Evolutionary conservation across 2,797 vertebrate species (phyloP).

Genomic region (Clangula hyemalis): DNA sequence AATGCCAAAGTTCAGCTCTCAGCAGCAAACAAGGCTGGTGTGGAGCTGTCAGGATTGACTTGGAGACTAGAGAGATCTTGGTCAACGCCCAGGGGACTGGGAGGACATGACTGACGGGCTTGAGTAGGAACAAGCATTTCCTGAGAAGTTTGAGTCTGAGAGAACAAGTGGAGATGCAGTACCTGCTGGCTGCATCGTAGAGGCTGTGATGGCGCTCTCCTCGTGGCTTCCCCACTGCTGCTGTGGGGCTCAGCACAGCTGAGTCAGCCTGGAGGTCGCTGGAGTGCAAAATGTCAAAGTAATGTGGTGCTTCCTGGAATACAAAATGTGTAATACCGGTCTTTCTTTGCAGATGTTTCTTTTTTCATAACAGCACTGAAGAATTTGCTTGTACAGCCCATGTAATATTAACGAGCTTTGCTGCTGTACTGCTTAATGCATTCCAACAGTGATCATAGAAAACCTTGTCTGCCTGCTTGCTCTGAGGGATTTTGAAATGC

Average conservation of each 20-base stretch:
- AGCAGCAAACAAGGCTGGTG: neutral
- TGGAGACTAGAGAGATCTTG: neutral
- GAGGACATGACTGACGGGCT: neutral
- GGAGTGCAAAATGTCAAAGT: neutral
- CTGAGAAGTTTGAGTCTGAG: neutral
- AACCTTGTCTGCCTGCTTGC: neutral
- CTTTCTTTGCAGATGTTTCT: neutral
- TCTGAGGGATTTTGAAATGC: neutral
- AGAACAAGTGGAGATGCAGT: neutral
- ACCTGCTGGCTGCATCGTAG: too few relatives aligned
- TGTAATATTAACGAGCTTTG: neutral
- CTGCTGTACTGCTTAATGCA: neutral
- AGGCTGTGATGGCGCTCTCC: neutral
- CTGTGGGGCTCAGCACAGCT: neutral
- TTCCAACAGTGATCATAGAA: neutral
- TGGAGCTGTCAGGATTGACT: neutral
- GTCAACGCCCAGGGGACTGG: too few relatives aligned
- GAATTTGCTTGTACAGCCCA: neutral
- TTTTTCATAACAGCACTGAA: neutral
- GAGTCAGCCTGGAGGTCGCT: neutral
- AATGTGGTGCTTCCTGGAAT: neutral
- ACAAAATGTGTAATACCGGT: neutral
- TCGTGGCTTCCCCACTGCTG: neutral
- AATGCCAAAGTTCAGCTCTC: neutral
- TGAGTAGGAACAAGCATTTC: neutral